Base-by-base conservation (phyloP, 2,797 vertebrate genomes). In the Ispidina picta region DNA sequence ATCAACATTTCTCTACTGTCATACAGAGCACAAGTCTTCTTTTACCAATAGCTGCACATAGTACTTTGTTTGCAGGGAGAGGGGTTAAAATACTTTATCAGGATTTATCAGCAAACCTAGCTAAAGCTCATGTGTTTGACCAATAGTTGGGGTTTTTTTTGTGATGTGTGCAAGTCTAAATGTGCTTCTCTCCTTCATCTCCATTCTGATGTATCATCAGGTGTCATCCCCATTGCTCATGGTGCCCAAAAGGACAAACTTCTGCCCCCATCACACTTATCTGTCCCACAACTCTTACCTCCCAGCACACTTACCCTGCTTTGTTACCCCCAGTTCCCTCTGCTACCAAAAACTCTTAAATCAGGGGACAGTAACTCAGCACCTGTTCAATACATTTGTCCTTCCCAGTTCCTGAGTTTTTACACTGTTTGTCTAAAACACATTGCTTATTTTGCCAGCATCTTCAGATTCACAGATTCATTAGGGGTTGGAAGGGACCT, bases 201-300 rank as follows among this genome's bases (percentile, higher is more conserved):
- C 11, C 33, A 15, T 59, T 82, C 21, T 64, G 31, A 13, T 10
- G 19, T 9, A 10, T 35, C 25, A 69, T 39, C 54, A 52, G 6
- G n/a, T 29, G 26, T 55, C 39, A 74, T 26, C 9, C 56, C 48
- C 66, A 33, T 26, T 55, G 35, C 29, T 68, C 49, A 31, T 31
- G 37, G 63, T 10, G 3, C 26, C 43, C 44, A 22, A 29, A 19
- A 56, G 49, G 18, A 55, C 20, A 66, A 78, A 10, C 5, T 88
- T 44, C 69, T 46, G 8, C 68, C 4, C 4, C 0, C 31, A 56
- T 9, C 28, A 44, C 17, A 21, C 2, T 0, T 58, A 44, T 8
- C 37, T 62, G n/a, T 41, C 33, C 56, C 31, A 49, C 23, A 29
- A 29, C 51, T 31, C 6, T 44, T 33, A 52, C 31, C 3, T 83